phyloP scores from a whole-genome alignment of 2,797 vertebrate species.

The Phrynocephalus vlangalii region DNA sequence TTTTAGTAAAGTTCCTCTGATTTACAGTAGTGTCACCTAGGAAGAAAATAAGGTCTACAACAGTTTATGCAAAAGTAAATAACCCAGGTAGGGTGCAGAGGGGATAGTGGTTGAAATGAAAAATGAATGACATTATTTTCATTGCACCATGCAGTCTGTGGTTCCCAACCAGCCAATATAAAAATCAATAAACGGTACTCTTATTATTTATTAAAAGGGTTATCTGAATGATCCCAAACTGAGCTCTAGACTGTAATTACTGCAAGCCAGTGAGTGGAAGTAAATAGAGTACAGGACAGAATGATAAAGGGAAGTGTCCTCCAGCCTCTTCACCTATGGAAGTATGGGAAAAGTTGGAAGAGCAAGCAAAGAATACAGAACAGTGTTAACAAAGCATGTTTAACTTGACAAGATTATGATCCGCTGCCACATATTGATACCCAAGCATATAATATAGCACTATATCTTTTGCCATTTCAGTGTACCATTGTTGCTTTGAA shows the following conservation, averaged over 20 bases:
- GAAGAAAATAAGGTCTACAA: background rate
- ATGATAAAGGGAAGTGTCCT: constrained; percentile 39
- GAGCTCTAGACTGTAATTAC: constrained; percentile 60
- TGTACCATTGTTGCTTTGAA: background rate
- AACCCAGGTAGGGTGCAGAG: background rate
- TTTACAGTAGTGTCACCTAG: background rate
- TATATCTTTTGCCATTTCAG: background rate
- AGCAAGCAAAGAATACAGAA: constrained; percentile 6
- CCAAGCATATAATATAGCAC: background rate
- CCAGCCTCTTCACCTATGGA: constrained; percentile 35
- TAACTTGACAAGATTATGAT: background rate
- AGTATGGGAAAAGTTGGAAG: constrained; percentile 2
- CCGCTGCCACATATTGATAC: background rate
- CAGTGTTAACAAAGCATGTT: background rate
- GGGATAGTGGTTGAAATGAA: constrained; percentile 14
- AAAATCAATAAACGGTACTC: constrained; percentile 18
- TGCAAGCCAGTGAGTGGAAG: constrained; percentile 49
- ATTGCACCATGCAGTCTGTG: background rate
- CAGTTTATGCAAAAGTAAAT: constrained; percentile 21
- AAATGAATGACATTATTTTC: background rate
- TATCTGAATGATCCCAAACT: constrained; percentile 45
- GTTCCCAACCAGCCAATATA: background rate
- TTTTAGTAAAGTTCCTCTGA: background rate
- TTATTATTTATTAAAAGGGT: constrained; percentile 22
- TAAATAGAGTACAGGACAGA: constrained; percentile 45